Percentiles rank a stretch among this genome's conserved stretches.
phyloP scores from a whole-genome alignment of 2,113 vertebrate genomes.

The Sakesphorus luctuosus region DNA sequence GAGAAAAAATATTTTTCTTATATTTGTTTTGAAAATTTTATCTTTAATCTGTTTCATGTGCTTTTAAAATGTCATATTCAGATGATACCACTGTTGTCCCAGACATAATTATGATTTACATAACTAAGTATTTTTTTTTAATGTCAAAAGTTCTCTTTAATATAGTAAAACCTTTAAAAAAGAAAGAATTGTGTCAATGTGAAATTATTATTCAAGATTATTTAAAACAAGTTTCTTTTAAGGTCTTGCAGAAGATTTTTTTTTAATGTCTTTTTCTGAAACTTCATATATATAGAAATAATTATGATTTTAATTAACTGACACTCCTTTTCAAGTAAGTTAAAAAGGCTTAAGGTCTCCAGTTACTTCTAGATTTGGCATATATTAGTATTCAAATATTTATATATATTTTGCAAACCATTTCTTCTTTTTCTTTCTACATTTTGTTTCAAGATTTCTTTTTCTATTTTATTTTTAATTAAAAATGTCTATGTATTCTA shows the following conservation, averaged over 20 bases:
- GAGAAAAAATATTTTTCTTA: background rate
- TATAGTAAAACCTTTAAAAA: background rate
- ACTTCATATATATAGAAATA: background rate
- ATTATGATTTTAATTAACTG: background rate
- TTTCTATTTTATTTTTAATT: background rate
- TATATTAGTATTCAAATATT: background rate
- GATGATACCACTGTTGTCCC: background rate
- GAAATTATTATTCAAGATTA: background rate
- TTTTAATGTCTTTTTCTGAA: background rate
- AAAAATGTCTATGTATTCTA: background rate
- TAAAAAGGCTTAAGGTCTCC: background rate
- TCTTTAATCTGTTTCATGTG: background rate
- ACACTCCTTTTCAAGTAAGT: background rate
- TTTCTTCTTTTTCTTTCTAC: background rate
- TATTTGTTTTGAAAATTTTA: background rate
- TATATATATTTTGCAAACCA: background rate
- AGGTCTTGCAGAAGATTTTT: no score
- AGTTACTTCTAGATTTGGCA: background rate
- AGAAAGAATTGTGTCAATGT: background rate
- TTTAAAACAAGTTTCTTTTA: background rate
- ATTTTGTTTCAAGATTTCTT: background rate
- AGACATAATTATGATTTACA: background rate
- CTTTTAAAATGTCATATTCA: background rate
- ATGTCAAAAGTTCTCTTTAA: background rate
- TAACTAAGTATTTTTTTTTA: background rate